phyloP scores from a whole-genome alignment of 2,113 vertebrate species.

The Haplochromis vanheusdeni region DNA sequence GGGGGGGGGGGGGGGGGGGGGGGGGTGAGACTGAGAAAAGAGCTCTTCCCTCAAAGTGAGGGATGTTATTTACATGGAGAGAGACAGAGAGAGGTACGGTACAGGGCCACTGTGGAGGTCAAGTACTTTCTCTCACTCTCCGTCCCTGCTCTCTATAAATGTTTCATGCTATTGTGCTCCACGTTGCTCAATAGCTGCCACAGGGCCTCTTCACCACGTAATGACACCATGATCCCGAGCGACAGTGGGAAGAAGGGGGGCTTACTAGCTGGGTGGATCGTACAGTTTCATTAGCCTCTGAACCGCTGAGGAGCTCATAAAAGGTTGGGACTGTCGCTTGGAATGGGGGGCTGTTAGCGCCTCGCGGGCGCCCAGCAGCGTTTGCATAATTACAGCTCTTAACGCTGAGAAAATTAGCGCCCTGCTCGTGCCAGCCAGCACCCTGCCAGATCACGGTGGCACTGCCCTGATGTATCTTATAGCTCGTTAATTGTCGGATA shows the following conservation, averaged over 20 bases:
- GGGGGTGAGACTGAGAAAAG: neutral
- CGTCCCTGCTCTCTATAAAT: neutral
- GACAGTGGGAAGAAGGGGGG: constrained; percentile 13
- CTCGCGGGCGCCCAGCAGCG: constrained; percentile 80
- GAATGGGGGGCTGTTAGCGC: constrained; percentile 81
- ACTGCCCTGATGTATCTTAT: constrained; percentile 7
- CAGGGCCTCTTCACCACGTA: constrained; percentile 9
- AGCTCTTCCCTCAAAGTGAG: neutral
- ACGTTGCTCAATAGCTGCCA: constrained; percentile 4
- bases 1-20: no score
- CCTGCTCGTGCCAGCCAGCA: constrained; percentile 64
- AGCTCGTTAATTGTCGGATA: constrained; percentile 33
- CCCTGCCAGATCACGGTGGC: constrained; percentile 24
- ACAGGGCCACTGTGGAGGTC: constrained; percentile 3
- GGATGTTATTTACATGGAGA: constrained; percentile 24
- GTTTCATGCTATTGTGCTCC: neutral
- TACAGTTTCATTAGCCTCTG: constrained; percentile 58
- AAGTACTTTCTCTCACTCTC: neutral
- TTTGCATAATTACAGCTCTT: constrained; percentile 89
- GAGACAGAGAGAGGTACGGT: neutral
- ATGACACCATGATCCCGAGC: constrained; percentile 6
- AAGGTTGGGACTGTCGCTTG: constrained; percentile 46
- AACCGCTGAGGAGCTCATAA: constrained; percentile 37
- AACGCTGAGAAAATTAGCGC: constrained; percentile 82
- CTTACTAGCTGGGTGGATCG: neutral